Conservation (phyloP, 2,113 vertebrate species). For the Gopherus evgoodei region DNA sequence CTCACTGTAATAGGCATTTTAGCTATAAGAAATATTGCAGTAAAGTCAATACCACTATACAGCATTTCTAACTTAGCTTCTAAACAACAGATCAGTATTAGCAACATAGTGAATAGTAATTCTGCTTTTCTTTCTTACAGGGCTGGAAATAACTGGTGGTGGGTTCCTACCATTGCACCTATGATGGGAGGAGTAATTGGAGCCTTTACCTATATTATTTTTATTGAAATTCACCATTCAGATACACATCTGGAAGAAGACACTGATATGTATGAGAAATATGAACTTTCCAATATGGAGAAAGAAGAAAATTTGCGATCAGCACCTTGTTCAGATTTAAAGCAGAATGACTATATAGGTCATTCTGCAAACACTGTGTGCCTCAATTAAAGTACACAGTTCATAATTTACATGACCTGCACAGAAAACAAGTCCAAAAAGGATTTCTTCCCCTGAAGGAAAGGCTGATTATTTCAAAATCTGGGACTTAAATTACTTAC, state of each 20-base stretch:
- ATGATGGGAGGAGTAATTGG: slow-evolving; percentile 89
- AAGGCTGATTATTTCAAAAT: background rate
- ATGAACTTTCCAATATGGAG: slow-evolving; percentile 81
- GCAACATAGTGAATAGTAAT: background rate
- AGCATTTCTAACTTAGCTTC: accelerated
- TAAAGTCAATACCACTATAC: accelerated
- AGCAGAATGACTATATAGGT: background rate
- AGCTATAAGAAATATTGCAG: background rate
- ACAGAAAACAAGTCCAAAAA: background rate
- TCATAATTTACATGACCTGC: background rate
- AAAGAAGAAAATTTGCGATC: slow-evolving; percentile 23
- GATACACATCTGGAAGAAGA: slow-evolving; percentile 71
- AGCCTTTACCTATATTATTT: slow-evolving; percentile 84
- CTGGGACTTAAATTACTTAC: background rate
- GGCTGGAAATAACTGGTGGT: slow-evolving; percentile 93
- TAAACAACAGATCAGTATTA: background rate
- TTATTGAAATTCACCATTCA: slow-evolving; percentile 91
- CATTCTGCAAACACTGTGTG: background rate
- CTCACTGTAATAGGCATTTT: background rate
- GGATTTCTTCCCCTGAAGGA: background rate
- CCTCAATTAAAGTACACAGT: background rate
- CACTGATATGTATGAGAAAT: slow-evolving; percentile 83
- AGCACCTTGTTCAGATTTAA: background rate
- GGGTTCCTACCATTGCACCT: slow-evolving; percentile 92
- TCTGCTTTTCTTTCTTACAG: slow-evolving; percentile 76